Base-by-base conservation (phyloP, 2,888 invertebrate genomes). In the Macrosoma leucophasiata region DNA sequence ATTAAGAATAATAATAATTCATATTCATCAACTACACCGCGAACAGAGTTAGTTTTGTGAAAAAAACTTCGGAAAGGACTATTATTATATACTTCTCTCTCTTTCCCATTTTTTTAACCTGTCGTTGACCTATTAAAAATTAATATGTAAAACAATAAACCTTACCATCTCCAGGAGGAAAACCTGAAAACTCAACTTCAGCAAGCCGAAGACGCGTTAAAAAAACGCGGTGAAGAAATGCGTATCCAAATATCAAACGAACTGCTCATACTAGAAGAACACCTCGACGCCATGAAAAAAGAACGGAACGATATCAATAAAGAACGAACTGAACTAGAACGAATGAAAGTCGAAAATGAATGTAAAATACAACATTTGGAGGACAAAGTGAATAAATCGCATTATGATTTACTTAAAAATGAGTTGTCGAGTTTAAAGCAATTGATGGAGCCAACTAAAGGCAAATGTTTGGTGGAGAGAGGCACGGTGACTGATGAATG, bases 141-240 rank as follows among this genome's bases (percentile, higher is more conserved):
- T n/a, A n/a, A n/a, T n/a, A n/a, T n/a, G n/a, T n/a, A n/a, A n/a
- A n/a, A n/a, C n/a, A n/a, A n/a, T n/a, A n/a, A n/a, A n/a, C n/a
- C n/a, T n/a, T n/a, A n/a, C n/a, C n/a, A n/a, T n/a, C 36, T 38
- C 13, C 51, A 84, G 82, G 84, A 82, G 52, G 55, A 65, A 8
- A 65, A 48, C 18, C 31, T 82, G 0, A 75, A 74, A 53, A 29
- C 29, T 0, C 74, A 81, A 33, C 33, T 77, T 1, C 41, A 50
- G 2, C 64, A 73, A 47, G 78, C 79, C 0, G 79, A 79, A 41
- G 24, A 61, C 4, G 41, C 58, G 0, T 47, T 84, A 2, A 55
- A 48, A 5, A 50, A 52, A 24, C 69, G 70, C 22, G 76, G 74
- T 20, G 76, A 79, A 33, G 76, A 75, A 1, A 70, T 84, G 73